Base-by-base conservation (phyloP, 2,888 invertebrate species). In the Mystacides longicornis region DNA sequence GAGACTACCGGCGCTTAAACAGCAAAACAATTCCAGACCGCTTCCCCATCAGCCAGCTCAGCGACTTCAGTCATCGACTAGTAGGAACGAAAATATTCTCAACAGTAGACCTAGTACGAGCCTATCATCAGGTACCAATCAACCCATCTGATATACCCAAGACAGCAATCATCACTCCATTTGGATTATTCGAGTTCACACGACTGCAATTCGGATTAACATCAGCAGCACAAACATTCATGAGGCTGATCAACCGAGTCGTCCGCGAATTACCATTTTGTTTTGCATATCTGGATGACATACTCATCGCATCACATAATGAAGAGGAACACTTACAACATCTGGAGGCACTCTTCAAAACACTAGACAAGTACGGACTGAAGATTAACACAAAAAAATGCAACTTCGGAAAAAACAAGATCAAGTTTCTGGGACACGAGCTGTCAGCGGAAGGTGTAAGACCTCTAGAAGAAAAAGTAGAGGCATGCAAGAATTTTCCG, bases 261-360 rank as follows among this genome's bases (percentile, higher is more conserved):
- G n/a, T 49, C 11, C 7, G 23, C 21, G 21, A 23, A 9, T 5
- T 49, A 3, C 23, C 21, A 2, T 49, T 49, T 23, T 2, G n/a
- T 11, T 49, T 23, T 16, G 49, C 19, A 18, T 49, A 49, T 23
- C 5, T 49, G 3, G 49, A 49, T 22, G 49, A 49, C 23, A 20
- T 49, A 14, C 16, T 49, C 9, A 18, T 49, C 9, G 7, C 21
- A 9, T 49, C 49, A n/a, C 5, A 11, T n/a, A 2, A 3, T 14
- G 49, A 49, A 16, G 7, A 23, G 23, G 49, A 49, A 23, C 23
- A 49, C 18, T n/a, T 23, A 11, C 22, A 49, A 23, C 22, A 49
- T 16, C 14, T 49, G 16, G 22, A 23, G n/a, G 11, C 9, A 18
- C 5, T 49, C 2, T 23, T 49, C 49, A 22, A 49, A 5, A n/a